Evolutionary conservation across 2,797 vertebrate species (phyloP).

Genomic region (Austrolebias charrua): DNA sequence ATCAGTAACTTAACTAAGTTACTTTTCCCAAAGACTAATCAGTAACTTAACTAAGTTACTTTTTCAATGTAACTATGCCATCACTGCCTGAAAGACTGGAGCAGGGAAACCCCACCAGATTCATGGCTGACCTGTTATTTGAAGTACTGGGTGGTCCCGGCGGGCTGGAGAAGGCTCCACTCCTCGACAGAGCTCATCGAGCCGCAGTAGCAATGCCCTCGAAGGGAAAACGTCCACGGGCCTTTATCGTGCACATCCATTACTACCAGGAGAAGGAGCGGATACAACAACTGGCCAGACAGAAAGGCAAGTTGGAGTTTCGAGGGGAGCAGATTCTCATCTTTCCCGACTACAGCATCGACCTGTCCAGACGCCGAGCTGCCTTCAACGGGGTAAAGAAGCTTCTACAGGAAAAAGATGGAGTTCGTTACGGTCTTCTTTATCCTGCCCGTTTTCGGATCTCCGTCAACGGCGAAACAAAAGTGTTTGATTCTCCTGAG

Average conservation of each 20-base stretch:
- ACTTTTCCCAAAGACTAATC: no score
- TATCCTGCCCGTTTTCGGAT: not conserved
- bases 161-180: no score
- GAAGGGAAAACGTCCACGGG: not conserved
- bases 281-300: not conserved
- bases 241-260: not conserved
- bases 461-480: not conserved
- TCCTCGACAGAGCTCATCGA: not conserved
- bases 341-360: not conserved
- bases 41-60: no score
- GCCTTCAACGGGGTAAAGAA: not conserved
- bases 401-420: not conserved
- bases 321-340: not conserved
- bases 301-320: not conserved
- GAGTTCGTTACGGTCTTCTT: not conserved
- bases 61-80: no score
- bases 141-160: no score
- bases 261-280: not conserved
- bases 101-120: no score
- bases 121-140: no score
- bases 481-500: no score
- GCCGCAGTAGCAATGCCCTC: not conserved
- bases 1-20: no score
- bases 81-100: no score
- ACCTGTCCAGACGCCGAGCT: not conserved